Conservation (phyloP, 2,888 invertebrate species). For the Drosophila anomelani region DNA sequence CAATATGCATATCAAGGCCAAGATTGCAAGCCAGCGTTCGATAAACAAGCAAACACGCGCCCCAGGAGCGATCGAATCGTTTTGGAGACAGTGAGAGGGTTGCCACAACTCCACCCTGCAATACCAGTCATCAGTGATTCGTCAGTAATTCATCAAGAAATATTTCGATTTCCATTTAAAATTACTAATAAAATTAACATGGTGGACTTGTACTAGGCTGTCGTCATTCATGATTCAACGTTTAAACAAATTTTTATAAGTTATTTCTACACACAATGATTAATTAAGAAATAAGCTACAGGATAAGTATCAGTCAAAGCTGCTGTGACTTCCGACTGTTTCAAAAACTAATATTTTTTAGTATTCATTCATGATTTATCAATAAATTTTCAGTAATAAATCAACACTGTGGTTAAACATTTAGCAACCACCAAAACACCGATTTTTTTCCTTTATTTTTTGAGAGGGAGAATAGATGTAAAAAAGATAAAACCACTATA, state of each 20-base stretch:
- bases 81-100: conserved; percentile 3
- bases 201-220: too few relatives aligned
- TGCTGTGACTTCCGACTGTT: too few relatives aligned
- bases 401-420: too few relatives aligned
- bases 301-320: too few relatives aligned
- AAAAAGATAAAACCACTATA: not conserved
- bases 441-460: too few relatives aligned
- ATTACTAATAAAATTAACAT: not conserved
- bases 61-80: not conserved
- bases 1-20: conserved; percentile 71
- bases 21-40: conserved; percentile 52
- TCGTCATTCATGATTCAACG: not conserved
- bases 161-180: not conserved
- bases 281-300: too few relatives aligned
- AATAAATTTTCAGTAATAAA: too few relatives aligned
- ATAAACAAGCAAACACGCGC: conserved; percentile 46
- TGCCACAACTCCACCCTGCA: not conserved
- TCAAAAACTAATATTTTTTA: too few relatives aligned
- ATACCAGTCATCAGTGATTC: not conserved
- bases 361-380: too few relatives aligned
- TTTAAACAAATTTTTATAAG: not conserved
- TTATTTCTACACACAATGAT: too few relatives aligned
- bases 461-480: too few relatives aligned
- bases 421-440: too few relatives aligned
- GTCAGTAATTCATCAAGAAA: not conserved